Evolutionary conservation across 2,113 vertebrate species (phyloP).

Genomic region (Periophthalmus modestus): DNA sequence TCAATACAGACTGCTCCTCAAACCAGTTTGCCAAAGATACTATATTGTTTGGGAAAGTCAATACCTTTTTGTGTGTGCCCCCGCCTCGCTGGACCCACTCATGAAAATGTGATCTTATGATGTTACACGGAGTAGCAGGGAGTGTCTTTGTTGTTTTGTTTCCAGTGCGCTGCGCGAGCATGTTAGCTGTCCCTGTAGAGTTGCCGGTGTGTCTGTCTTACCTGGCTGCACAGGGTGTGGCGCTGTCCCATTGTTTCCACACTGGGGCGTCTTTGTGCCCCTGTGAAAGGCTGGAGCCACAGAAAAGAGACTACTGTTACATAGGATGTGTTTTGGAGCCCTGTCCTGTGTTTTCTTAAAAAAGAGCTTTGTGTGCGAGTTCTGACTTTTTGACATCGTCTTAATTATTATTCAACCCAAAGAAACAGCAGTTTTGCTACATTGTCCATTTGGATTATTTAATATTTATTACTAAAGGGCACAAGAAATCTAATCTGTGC

Average conservation of each 20-base stretch:
- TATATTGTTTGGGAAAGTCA: slow-evolving; percentile 54
- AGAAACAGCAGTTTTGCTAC: neutral
- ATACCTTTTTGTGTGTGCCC: slow-evolving; percentile 57
- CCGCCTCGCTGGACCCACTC: slow-evolving; percentile 41
- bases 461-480: neutral
- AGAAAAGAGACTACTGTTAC: slow-evolving; percentile 71
- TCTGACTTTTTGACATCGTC: slow-evolving; percentile 25
- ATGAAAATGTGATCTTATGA: slow-evolving; percentile 68
- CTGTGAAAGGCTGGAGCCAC: slow-evolving; percentile 55
- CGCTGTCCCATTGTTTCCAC: slow-evolving; percentile 57
- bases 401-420: slow-evolving; percentile 3
- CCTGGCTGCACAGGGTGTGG: slow-evolving; percentile 69
- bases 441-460: neutral
- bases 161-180: slow-evolving; percentile 44
- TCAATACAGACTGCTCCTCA: slow-evolving; percentile 12
- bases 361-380: slow-evolving; percentile 15
- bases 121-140: slow-evolving; percentile 71
- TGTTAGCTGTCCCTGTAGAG: slow-evolving; percentile 54
- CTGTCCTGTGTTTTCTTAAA: slow-evolving; percentile 36
- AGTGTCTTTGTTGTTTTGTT: slow-evolving; percentile 73
- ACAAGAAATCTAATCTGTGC: neutral
- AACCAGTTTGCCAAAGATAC: slow-evolving; percentile 31
- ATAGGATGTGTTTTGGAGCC: slow-evolving; percentile 59
- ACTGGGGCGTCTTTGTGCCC: slow-evolving; percentile 68
- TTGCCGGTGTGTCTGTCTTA: slow-evolving; percentile 54